A percentile compares a stretch with the other conserved stretches of the same genome.
phyloP scores from a whole-genome alignment of 2,888 invertebrate genomes.

The Drosophila picticornis region DNA sequence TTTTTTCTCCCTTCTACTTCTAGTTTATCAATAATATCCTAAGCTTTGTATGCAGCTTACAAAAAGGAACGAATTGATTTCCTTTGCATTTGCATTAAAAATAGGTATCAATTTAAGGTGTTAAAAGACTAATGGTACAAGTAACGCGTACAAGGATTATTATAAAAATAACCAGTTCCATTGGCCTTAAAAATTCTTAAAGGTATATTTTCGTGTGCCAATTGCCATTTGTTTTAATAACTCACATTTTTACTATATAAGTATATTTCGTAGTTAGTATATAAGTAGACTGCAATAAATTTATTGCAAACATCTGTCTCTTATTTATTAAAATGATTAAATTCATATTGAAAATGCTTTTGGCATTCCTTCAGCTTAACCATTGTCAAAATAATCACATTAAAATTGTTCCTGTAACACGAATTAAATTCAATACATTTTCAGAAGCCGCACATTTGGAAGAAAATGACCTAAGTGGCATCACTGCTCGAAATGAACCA shows the following conservation, averaged over 20 bases:
- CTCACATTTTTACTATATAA: background rate
- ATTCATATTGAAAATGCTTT: background rate
- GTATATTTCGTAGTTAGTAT: background rate
- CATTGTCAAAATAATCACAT: background rate
- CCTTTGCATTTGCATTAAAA: background rate
- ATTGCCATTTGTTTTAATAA: background rate
- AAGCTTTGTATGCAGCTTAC: slow-evolving; percentile 27
- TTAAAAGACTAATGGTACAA: background rate
- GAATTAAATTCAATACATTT: background rate
- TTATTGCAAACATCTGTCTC: background rate
- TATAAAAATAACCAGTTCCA: background rate
- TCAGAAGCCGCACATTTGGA: background rate
- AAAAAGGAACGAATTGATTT: background rate
- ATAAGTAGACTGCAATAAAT: background rate
- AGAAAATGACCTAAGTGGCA: background rate
- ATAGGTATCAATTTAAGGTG: background rate
- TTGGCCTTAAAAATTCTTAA: background rate
- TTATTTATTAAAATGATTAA: background rate
- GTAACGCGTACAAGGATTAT: background rate
- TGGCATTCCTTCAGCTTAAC: background rate
- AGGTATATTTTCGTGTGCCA: background rate
- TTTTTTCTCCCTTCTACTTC: background rate
- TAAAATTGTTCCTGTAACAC: background rate
- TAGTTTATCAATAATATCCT: slow-evolving; percentile 1
- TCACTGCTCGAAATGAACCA: slow-evolving; percentile 6